phyloP scores from a whole-genome alignment of 2,113 vertebrate species.

The Takifugu bimaculatus region DNA sequence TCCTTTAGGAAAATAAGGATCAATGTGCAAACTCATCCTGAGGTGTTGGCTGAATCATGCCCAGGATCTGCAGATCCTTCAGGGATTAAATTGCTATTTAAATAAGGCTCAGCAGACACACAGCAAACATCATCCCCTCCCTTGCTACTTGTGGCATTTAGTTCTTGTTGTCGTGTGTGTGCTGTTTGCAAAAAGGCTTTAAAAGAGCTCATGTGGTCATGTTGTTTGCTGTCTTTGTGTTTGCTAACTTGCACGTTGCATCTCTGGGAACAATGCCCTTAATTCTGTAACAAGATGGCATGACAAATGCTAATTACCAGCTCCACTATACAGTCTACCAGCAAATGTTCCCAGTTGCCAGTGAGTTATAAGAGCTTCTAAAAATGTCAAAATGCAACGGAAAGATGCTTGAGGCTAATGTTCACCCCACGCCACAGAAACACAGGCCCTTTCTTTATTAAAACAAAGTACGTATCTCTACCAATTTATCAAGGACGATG shows the following conservation, averaged over 20 bases:
- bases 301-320: background rate
- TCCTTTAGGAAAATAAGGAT: background rate
- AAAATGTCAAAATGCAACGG: slow-evolving; percentile 22
- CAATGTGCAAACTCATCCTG: no score
- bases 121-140: background rate
- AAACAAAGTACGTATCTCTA: slow-evolving; percentile 30
- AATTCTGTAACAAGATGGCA: background rate
- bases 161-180: background rate
- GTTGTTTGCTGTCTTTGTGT: slow-evolving; percentile 3
- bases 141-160: background rate
- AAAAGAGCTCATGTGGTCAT: slow-evolving; percentile 9
- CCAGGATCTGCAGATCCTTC: no score
- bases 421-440: slow-evolving; percentile 1
- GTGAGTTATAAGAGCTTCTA: slow-evolving; percentile 13
- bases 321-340: background rate
- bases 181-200: slow-evolving; percentile 15
- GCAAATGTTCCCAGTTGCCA: background rate
- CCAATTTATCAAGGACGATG: slow-evolving; percentile 19
- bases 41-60: no score
- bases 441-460: slow-evolving; percentile 34
- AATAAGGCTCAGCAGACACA: no score
- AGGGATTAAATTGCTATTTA: no score
- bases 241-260: slow-evolving; percentile 9
- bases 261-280: slow-evolving; percentile 27
- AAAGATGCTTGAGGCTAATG: slow-evolving; percentile 15